Evolutionary conservation across 2,797 vertebrate species (phyloP), one percentile per base, ranked within the genome.

Genomic region (Xenentodon cancila): DNA sequence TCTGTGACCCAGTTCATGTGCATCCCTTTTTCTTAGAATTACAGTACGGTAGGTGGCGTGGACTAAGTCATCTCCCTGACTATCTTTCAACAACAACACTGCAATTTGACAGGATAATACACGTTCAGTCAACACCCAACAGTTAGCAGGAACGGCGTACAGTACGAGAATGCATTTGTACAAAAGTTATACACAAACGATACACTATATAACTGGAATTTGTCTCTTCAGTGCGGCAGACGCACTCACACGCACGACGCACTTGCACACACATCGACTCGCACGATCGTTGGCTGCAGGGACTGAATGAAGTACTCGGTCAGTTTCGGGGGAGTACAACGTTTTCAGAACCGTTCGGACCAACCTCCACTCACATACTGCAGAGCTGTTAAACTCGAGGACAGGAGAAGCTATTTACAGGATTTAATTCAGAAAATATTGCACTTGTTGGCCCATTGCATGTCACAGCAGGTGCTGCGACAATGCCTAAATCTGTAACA

Each of bases 371-470:
- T 84, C 91, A 84, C 85, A 89, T 73, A 90, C 78, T 79, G 78
- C 84, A 91, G 75, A 84, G 73, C 78, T 68, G 40, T 68, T 45
- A 55, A 66, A 84, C 91, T 91, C 61, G 52, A 91, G 89, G 92
- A 93, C 60, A 88, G 92, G 92, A 92, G 88, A 82, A 70, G 94
- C 92, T 97, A 96, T 96, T 91, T 96, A 97, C 96, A 96, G 85
- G 91, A 88, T 94, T 93, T 94, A 94, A 94, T 92, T 96, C 90
- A 93, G 94, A 95, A 96, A 97, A 96, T 98, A 98, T 98, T 98
- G 96, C 96, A 98, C 96, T 94, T 97, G 94, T 96, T 97, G 96
- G 96, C 96, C 96, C 95, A 96, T 96, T 91, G 94, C 96, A 93
- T 94, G 91, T 95, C 95, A 94, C 81, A 92, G 91, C 87, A 4